Evolutionary conservation across 2,888 invertebrate species (phyloP).

Genomic region (Panopea generosa): DNA sequence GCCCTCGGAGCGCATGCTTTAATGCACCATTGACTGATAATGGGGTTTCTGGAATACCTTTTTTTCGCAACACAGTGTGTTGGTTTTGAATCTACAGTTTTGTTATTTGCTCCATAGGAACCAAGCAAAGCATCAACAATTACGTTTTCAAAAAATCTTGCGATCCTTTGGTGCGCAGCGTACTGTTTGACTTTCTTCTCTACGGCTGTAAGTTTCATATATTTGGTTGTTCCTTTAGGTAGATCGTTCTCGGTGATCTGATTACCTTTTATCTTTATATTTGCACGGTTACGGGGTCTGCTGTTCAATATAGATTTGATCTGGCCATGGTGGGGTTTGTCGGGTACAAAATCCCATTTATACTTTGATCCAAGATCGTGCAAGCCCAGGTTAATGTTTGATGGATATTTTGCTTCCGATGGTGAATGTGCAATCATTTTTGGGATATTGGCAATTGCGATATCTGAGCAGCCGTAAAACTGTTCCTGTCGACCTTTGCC

Average conservation of each 20-base stretch:
- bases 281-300: background rate
- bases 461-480: conserved; percentile 67
- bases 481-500: conserved; percentile 67
- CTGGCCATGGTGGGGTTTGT: too few relatives aligned
- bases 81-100: background rate
- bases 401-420: background rate
- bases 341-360: background rate
- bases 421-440: conserved; percentile 26
- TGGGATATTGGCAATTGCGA: conserved; percentile 41
- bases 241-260: too few relatives aligned
- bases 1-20: conserved; percentile 15
- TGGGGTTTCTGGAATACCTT: conserved; percentile 35
- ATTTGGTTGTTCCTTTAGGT: too few relatives aligned
- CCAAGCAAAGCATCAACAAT: background rate
- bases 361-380: conserved; percentile 29
- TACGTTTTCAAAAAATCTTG: conserved; percentile 6
- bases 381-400: conserved; percentile 12
- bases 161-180: background rate
- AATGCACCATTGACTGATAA: conserved; percentile 44
- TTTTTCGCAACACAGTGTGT: conserved; percentile 6
- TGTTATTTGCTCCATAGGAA: background rate
- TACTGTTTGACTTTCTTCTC: too few relatives aligned
- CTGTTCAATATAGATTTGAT: too few relatives aligned
- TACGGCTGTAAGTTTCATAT: too few relatives aligned
- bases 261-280: too few relatives aligned